Conservation (phyloP, 2,797 vertebrate genomes). For the Coracias cyanogaster region DNA sequence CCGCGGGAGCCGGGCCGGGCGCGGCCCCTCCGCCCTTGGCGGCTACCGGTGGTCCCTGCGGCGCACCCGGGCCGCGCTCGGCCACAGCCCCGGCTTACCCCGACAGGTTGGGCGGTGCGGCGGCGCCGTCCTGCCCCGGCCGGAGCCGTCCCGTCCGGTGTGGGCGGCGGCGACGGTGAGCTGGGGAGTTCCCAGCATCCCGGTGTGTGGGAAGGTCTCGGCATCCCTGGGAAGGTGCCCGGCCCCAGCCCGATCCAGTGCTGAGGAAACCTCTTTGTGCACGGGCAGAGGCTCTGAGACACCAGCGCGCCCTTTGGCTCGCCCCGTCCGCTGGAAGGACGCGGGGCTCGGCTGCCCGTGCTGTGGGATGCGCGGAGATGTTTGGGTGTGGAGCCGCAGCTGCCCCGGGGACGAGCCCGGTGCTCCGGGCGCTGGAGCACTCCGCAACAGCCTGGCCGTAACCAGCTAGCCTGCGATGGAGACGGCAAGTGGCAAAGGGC, state of each 20-base stretch:
- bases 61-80: neutral
- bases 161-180: neutral
- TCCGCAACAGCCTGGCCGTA: neutral
- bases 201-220: neutral
- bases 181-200: no score
- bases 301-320: fast-evolving
- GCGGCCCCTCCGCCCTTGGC: no score
- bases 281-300: fast-evolving
- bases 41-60: no score
- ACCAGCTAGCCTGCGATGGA: fast-evolving
- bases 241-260: neutral
- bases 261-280: neutral
- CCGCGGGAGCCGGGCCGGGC: neutral
- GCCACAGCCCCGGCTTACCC: neutral
- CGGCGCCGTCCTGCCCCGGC: neutral
- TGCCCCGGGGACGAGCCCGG: neutral
- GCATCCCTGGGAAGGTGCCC: neutral
- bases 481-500: fast-evolving
- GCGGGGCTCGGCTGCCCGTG: neutral
- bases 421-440: neutral
- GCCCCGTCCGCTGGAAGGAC: neutral
- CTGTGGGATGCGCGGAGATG: neutral
- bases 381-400: neutral
- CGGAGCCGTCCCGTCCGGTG: no score
- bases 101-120: neutral